These are phyloP conservation scores for Ptilorrhoa leucosticta DNA, from an alignment of 2,113 vertebrate genomes.

Conservation along the genomic window DNA sequence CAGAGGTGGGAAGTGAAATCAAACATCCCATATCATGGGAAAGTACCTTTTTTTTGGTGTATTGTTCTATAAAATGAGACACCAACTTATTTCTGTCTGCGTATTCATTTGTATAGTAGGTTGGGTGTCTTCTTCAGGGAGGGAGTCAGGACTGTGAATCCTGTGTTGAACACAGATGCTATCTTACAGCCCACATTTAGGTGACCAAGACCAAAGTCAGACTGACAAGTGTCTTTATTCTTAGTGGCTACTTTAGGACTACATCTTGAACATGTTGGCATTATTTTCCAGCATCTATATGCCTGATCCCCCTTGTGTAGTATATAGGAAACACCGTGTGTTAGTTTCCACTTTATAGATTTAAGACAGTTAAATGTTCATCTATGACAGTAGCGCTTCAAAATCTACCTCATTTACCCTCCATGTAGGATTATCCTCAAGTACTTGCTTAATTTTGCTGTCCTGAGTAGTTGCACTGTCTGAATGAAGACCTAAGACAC, in stretches of 20 bases:
- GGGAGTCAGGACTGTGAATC: neutral
- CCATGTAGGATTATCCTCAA: neutral
- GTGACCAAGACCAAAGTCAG: neutral
- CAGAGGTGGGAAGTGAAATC: neutral
- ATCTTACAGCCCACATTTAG: neutral
- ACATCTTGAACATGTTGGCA: neutral
- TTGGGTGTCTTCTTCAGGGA: neutral
- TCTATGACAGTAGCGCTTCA: neutral
- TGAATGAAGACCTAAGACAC: neutral
- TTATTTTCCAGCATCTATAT: neutral
- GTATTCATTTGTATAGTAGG: neutral
- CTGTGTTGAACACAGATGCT: neutral
- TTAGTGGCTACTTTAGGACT: neutral
- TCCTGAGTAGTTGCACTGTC: neutral
- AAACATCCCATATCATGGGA: accelerated
- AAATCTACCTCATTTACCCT: neutral
- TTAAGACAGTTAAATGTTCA: neutral
- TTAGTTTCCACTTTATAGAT: neutral
- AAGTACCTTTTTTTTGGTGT: neutral
- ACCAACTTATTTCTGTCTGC: neutral
- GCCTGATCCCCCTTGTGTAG: neutral
- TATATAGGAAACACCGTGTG: neutral
- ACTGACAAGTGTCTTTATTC: neutral
- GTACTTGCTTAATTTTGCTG: neutral
- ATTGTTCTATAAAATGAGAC: neutral